Conservation (phyloP, 1,140 invertebrate genomes). For the Stegodyphus mimosarum region DNA sequence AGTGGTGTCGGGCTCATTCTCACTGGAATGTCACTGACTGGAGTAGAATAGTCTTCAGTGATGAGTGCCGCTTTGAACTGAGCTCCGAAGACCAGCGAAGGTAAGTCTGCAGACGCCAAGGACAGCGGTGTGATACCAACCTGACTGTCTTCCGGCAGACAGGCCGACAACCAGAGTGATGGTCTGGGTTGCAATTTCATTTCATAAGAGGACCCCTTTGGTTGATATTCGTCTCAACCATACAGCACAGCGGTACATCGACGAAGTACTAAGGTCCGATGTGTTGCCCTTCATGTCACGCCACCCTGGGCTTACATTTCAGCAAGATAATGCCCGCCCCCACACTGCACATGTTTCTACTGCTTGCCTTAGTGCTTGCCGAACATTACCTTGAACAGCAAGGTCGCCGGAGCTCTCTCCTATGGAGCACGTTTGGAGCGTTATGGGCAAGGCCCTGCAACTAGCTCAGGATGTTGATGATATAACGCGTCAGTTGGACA, state of each 20-base stretch:
- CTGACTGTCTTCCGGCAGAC: not conserved
- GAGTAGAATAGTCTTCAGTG: no score
- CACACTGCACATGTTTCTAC: slow-evolving; percentile 12
- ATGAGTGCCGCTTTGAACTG: no score
- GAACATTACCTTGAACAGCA: slow-evolving; percentile 12
- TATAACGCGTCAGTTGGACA: no score
- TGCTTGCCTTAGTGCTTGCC: slow-evolving; percentile 30
- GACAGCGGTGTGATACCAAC: no score
- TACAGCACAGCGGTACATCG: not conserved
- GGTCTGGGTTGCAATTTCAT: slow-evolving; percentile 20
- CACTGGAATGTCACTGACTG: no score
- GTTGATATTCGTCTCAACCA: not conserved
- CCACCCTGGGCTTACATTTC: slow-evolving; percentile 15
- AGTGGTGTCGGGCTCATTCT: no score
- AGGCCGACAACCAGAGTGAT: slow-evolving; percentile 7
- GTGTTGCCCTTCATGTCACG: slow-evolving; percentile 9
- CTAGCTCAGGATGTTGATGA: no score
- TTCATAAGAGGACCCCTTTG: slow-evolving; percentile 23
- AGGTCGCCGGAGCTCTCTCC: not conserved
- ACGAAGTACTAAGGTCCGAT: not conserved
- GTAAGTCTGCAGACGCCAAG: no score
- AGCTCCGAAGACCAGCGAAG: no score
- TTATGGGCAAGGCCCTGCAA: no score
- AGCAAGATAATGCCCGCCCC: slow-evolving; percentile 10
- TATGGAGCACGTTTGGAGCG: no score